Evolutionary conservation across 2,113 vertebrate species (phyloP).

Genomic region (Cyrtonyx montezumae): DNA sequence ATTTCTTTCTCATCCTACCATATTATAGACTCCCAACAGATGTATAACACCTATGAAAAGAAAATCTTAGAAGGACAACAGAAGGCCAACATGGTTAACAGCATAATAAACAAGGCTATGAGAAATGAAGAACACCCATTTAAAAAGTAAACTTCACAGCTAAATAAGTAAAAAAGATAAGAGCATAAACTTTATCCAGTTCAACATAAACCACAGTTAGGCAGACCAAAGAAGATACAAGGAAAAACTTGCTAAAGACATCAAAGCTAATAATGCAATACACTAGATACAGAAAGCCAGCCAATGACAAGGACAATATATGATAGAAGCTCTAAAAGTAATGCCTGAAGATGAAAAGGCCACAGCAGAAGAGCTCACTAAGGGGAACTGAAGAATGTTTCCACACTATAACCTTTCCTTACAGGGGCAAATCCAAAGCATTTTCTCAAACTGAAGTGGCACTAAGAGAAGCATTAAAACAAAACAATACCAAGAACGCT

Average conservation of each 20-base stretch:
- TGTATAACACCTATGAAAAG: background rate
- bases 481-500: background rate
- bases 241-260: conserved; percentile 38
- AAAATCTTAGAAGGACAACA: background rate
- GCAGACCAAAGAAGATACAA: conserved; percentile 29
- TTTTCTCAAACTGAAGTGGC: background rate
- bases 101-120: background rate
- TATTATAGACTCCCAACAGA: background rate
- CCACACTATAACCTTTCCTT: background rate
- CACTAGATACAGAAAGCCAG: conserved; percentile 28
- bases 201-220: conserved; percentile 49
- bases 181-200: background rate
- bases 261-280: conserved; percentile 43
- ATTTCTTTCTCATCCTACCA: background rate
- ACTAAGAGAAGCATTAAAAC: conserved; percentile 6
- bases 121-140: background rate
- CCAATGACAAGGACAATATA: conserved; percentile 41
- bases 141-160: background rate
- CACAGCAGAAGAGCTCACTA: background rate
- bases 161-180: background rate
- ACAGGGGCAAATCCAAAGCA: background rate
- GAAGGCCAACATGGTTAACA: background rate
- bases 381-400: background rate
- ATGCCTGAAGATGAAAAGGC: conserved; percentile 12
- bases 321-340: conserved; percentile 25